These are phyloP conservation scores for Melanostoma mellinum DNA, from an alignment of 2,888 invertebrate genomes.

Conservation along the genomic window DNA sequence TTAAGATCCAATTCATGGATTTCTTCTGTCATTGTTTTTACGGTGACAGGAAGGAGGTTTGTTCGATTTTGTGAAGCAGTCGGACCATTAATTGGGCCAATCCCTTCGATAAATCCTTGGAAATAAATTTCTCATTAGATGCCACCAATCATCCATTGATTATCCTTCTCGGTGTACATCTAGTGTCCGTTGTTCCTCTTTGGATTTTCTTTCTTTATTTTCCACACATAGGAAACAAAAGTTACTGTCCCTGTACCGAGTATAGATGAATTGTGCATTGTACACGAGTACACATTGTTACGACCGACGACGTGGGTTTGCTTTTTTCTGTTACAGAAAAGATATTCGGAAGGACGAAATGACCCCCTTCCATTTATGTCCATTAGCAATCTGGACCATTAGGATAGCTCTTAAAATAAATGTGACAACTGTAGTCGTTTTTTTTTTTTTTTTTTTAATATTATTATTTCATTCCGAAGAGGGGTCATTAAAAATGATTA, in stretches of 20 bases:
- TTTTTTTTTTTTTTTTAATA: constrained; percentile 26
- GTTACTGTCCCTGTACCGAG: constrained; percentile 14
- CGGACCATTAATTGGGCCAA: constrained; percentile 50
- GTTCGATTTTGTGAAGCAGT: constrained; percentile 17
- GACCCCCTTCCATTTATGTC: constrained; percentile 56
- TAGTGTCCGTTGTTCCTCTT: constrained; percentile 13
- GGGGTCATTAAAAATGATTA: constrained; percentile 61
- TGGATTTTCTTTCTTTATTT: constrained; percentile 22
- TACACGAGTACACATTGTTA: constrained; percentile 35
- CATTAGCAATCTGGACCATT: constrained; percentile 64
- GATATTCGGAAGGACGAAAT: constrained; percentile 3
- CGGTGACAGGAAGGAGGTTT: constrained; percentile 9
- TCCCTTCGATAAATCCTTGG: constrained; percentile 57
- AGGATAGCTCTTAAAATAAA: constrained; percentile 52
- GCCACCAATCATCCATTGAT: constrained; percentile 66
- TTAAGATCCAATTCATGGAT: constrained; percentile 18
- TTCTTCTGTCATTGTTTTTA: constrained; percentile 4
- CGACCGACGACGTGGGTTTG: constrained; percentile 25
- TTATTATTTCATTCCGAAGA: too few relatives aligned
- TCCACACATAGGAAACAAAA: constrained; percentile 11
- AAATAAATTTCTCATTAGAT: constrained; percentile 70
- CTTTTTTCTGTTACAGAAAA: constrained; percentile 3
- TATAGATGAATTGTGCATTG: constrained; percentile 31
- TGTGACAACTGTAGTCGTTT: constrained; percentile 48
- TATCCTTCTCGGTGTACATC: constrained; percentile 56